phyloP scores from a whole-genome alignment of 1,140 invertebrate genomes.

The Panagrolaimus sp. region DNA sequence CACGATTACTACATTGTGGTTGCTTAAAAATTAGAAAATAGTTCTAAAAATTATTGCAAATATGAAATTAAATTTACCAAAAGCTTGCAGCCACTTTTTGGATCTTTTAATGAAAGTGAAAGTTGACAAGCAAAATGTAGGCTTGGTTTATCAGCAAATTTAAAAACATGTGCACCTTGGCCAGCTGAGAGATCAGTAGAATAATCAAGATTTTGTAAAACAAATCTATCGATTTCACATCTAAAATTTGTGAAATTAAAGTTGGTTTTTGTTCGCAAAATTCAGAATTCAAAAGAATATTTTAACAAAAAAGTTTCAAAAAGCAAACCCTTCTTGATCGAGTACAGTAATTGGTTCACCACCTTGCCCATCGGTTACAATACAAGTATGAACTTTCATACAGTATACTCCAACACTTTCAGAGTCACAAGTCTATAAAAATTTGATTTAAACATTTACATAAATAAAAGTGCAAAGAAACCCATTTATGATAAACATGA shows the following conservation, averaged over 20 bases:
- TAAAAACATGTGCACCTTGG: conserved; percentile 52
- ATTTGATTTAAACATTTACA: no score
- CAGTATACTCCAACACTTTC: conserved; percentile 42
- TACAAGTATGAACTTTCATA: conserved; percentile 52
- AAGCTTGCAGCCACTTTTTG: conserved; percentile 34
- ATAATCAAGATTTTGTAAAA: conserved; percentile 48
- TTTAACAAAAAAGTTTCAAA: conserved; percentile 17
- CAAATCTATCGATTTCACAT: conserved; percentile 46
- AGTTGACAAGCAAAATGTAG: conserved; percentile 57
- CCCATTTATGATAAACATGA: conserved; percentile 54
- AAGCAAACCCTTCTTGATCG: conserved; percentile 45
- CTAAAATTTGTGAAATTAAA: conserved; percentile 16
- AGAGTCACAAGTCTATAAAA: conserved; percentile 27
- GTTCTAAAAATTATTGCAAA: not conserved
- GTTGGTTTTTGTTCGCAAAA: no score
- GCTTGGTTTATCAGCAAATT: conserved; percentile 54
- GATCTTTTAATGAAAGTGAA: conserved; percentile 51
- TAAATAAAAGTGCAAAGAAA: no score
- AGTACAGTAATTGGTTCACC: conserved; percentile 52
- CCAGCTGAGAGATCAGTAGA: conserved; percentile 45
- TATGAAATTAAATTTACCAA: conserved; percentile 16
- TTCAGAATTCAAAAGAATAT: conserved; percentile 22
- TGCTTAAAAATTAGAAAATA: not conserved
- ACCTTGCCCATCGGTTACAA: conserved; percentile 55
- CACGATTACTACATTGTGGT: conserved; percentile 9